phyloP scores from a whole-genome alignment of 2,113 vertebrate species.

The Sylvilagus bachmani region DNA sequence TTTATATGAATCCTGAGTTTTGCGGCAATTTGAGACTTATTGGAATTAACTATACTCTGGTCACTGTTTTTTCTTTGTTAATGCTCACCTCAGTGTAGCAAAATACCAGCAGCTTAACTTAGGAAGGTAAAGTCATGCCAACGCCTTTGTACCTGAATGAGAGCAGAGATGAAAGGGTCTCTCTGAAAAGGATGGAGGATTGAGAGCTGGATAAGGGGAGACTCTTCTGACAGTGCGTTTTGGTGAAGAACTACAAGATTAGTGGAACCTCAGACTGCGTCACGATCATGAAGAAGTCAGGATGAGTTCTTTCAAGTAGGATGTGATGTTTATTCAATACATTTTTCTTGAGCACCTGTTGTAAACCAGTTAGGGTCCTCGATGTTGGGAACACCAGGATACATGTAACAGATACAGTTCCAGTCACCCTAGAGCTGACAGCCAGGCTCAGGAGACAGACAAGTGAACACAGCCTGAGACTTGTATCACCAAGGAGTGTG shows the following conservation, averaged over 20 bases:
- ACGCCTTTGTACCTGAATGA: background rate
- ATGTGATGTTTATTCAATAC: background rate
- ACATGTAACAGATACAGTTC: background rate
- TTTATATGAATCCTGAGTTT: background rate
- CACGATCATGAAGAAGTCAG: background rate
- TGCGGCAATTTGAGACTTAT: background rate
- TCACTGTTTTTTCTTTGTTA: constrained; percentile 44
- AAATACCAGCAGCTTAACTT: constrained; percentile 40
- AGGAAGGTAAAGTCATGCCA: background rate
- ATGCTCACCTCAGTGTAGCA: background rate
- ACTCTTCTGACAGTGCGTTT: background rate
- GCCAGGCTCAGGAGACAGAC: background rate
- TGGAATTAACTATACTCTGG: background rate
- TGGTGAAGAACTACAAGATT: background rate
- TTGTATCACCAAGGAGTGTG: background rate
- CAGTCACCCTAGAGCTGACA: background rate
- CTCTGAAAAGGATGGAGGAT: background rate
- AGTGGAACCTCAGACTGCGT: background rate
- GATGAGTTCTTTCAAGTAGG: background rate
- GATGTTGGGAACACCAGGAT: background rate
- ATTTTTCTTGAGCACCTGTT: background rate
- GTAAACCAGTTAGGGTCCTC: background rate
- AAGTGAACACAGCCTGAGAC: background rate
- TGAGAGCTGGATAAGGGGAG: background rate
- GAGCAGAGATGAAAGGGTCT: background rate